Evolutionary conservation across 2,113 vertebrate species (phyloP).

Genomic region (Lepidiolamprologus cunningtoni): DNA sequence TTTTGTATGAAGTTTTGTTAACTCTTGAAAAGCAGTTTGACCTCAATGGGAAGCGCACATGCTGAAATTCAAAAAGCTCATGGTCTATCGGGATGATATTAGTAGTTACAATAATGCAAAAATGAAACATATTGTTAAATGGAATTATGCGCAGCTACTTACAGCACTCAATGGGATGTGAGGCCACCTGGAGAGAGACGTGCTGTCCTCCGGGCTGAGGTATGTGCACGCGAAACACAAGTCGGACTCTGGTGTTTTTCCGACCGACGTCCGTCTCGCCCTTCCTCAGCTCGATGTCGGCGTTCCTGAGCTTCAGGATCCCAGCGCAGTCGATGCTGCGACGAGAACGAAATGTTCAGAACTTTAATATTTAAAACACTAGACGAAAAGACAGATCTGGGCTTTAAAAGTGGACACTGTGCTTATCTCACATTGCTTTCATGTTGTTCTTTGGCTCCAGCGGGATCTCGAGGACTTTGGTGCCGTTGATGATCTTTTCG

Average conservation of each 20-base stretch:
- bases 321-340: slow-evolving; percentile 93
- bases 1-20: slow-evolving; percentile 29
- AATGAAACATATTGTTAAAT: not conserved
- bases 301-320: slow-evolving; percentile 94
- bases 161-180: slow-evolving; percentile 97
- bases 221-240: slow-evolving; percentile 92
- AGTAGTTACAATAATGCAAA: not conserved
- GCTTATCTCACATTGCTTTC: slow-evolving; percentile 86
- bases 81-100: not conserved
- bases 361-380: not conserved
- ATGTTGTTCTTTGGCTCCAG: slow-evolving; percentile 97
- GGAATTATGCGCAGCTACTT: slow-evolving; percentile 51
- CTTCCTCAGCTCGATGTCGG: slow-evolving; percentile 94
- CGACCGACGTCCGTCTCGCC: slow-evolving; percentile 96
- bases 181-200: slow-evolving; percentile 87
- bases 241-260: slow-evolving; percentile 92
- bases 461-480: slow-evolving; percentile 94
- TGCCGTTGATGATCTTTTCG: slow-evolving; percentile 89
- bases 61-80: not conserved
- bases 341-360: rapidly evolving
- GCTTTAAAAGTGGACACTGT: not conserved
- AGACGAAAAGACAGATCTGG: slow-evolving; percentile 57
- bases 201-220: slow-evolving; percentile 82
- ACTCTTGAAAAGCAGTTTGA: slow-evolving; percentile 8
- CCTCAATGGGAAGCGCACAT: not conserved